These are phyloP conservation scores for Onthophagus sagittarius DNA, from an alignment of 2,888 invertebrate genomes.

Conservation along the genomic window DNA sequence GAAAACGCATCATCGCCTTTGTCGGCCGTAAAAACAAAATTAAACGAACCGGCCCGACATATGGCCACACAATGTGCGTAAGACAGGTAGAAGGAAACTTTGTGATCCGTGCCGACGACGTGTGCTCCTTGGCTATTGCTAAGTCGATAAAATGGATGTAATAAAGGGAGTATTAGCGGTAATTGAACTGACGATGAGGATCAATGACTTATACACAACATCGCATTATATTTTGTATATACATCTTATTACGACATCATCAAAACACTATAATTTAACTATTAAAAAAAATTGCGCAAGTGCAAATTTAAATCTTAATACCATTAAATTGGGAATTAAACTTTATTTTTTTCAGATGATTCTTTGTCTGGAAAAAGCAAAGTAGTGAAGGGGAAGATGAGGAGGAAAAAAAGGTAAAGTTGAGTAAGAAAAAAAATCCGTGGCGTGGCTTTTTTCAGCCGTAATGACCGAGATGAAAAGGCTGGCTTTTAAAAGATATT, in stretches of 20 bases:
- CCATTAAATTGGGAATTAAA: neutral
- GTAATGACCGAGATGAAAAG: constrained; percentile 21
- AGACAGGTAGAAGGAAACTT: constrained; percentile 23
- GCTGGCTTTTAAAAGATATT: constrained; percentile 23
- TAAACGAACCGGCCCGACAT: constrained; percentile 25
- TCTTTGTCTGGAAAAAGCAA: neutral
- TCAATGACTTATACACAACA: neutral
- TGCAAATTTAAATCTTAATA: neutral
- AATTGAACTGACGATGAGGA: constrained; percentile 1
- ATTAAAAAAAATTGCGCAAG: neutral
- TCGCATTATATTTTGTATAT: neutral
- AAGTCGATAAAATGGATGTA: neutral
- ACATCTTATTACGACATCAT: neutral
- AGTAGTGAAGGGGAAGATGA: neutral
- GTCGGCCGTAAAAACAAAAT: constrained; percentile 21
- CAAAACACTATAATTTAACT: neutral
- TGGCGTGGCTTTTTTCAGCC: neutral
- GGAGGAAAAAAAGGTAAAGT: neutral
- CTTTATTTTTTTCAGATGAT: neutral
- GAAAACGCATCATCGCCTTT: constrained; percentile 2
- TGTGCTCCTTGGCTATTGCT: neutral
- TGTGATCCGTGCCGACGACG: constrained; percentile 4
- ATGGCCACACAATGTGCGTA: constrained; percentile 28
- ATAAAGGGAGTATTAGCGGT: neutral
- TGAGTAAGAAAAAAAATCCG: constrained; percentile 1